phyloP scores from a whole-genome alignment of 2,888 invertebrate genomes.

The Drosophila atripex region DNA sequence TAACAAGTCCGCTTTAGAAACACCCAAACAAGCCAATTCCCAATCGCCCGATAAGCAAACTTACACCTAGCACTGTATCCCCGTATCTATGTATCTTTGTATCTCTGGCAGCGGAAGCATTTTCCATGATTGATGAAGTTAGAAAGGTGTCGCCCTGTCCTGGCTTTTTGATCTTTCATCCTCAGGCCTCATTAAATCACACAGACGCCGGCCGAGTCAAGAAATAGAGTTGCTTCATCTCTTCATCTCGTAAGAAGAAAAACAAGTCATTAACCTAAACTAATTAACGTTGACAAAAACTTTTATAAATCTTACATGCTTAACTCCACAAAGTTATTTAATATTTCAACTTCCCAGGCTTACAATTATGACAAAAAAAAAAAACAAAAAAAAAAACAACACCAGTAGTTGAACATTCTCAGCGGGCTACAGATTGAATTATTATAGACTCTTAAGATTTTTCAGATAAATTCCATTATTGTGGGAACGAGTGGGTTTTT shows the following conservation, averaged over 20 bases:
- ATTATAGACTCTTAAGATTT: background rate
- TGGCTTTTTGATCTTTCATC: slow-evolving; percentile 36
- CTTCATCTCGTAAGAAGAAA: slow-evolving; percentile 12
- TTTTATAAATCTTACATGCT: slow-evolving; percentile 19
- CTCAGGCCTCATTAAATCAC: slow-evolving; percentile 36
- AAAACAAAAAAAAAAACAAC: slow-evolving; percentile 5
- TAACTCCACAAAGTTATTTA: background rate
- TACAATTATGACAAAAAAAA: background rate
- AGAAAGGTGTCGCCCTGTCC: slow-evolving; percentile 60
- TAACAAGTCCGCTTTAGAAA: slow-evolving; percentile 21
- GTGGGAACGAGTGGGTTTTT: slow-evolving; percentile 6
- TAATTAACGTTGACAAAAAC: slow-evolving; percentile 25
- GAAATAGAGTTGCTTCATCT: slow-evolving; percentile 21
- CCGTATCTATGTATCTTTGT: slow-evolving; percentile 13
- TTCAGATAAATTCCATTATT: slow-evolving; percentile 4
- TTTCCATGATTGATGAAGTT: slow-evolving; percentile 65
- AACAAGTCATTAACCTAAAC: slow-evolving; percentile 30
- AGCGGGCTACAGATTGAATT: slow-evolving; percentile 17
- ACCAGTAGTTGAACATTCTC: slow-evolving; percentile 12
- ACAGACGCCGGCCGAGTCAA: slow-evolving; percentile 27
- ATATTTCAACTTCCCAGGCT: slow-evolving; percentile 5
- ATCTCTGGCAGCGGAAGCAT: slow-evolving; percentile 40
- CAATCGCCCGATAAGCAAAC: slow-evolving; percentile 66
- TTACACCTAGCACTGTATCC: slow-evolving; percentile 40
- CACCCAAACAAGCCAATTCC: slow-evolving; percentile 61